These are phyloP conservation scores for Eupeodes luniger DNA, from an alignment of 2,888 invertebrate genomes.

Conservation along the genomic window DNA sequence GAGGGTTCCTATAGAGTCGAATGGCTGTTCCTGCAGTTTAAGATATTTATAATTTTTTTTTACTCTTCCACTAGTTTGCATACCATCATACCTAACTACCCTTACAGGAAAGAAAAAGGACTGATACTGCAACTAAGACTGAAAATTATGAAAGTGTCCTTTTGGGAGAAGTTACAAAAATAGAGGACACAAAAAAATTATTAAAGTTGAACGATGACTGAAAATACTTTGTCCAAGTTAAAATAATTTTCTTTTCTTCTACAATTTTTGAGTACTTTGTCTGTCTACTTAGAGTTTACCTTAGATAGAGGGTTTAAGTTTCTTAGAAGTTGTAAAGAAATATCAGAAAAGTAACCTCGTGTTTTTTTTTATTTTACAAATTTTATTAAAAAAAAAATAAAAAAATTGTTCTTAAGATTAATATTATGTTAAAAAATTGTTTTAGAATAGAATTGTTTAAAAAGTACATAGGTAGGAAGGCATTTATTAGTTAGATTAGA, in stretches of 20 bases:
- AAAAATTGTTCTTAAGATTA: too few relatives aligned
- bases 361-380: too few relatives aligned
- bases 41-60: conserved; percentile 34
- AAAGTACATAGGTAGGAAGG: too few relatives aligned
- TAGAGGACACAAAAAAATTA: neutral
- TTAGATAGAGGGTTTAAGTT: neutral
- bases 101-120: neutral
- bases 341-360: neutral
- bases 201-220: neutral
- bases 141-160: conserved; percentile 46
- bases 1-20: neutral
- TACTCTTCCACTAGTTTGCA: conserved; percentile 26
- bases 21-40: conserved; percentile 4
- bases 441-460: too few relatives aligned
- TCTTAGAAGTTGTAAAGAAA: neutral
- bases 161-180: conserved; percentile 16
- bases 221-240: conserved; percentile 29
- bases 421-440: too few relatives aligned
- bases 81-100: neutral
- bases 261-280: neutral
- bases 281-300: neutral
- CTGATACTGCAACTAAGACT: conserved; percentile 22
- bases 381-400: too few relatives aligned
- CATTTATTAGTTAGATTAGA: too few relatives aligned
- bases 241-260: conserved; percentile 19